Conservation (phyloP, 2,113 vertebrate genomes). For the Conger conger region DNA sequence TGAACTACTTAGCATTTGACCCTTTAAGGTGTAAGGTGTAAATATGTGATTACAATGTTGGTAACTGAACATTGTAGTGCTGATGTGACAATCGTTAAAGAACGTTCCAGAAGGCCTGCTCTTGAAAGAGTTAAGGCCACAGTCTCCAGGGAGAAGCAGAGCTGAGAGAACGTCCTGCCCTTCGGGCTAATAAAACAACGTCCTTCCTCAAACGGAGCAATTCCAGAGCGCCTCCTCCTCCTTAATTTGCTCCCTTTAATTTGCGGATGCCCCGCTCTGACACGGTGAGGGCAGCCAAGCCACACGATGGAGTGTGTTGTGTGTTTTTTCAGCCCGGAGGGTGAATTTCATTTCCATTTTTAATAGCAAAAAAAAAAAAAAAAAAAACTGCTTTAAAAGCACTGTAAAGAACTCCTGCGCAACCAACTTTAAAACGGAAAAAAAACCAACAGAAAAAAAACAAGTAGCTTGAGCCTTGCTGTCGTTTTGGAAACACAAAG, state of each 20-base stretch:
- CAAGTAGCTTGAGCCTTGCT: neutral
- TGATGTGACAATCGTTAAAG: too few relatives aligned
- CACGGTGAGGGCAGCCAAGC: constrained; percentile 44
- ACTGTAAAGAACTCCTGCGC: constrained; percentile 40
- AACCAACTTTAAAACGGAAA: neutral
- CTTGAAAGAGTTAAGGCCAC: too few relatives aligned
- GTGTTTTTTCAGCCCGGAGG: neutral
- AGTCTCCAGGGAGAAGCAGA: constrained; percentile 29
- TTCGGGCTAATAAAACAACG: constrained; percentile 39
- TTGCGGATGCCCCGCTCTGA: constrained; percentile 28
- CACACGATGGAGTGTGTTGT: constrained; percentile 16
- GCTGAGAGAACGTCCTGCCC: constrained; percentile 33
- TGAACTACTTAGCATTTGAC: constrained; percentile 49
- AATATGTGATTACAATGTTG: too few relatives aligned
- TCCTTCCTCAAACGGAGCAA: constrained; percentile 17
- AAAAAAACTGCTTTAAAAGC: constrained; percentile 47
- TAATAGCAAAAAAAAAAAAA: constrained; percentile 53
- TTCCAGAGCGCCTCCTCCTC: neutral
- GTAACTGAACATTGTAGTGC: too few relatives aligned
- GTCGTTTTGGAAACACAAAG: neutral
- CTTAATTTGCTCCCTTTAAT: constrained; percentile 39
- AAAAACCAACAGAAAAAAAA: neutral
- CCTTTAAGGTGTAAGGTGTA: too few relatives aligned
- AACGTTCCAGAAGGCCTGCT: too few relatives aligned
- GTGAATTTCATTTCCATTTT: constrained; percentile 55